These are phyloP conservation scores for Channa argus DNA, from an alignment of 2,113 vertebrate species.

Conservation along the genomic window DNA sequence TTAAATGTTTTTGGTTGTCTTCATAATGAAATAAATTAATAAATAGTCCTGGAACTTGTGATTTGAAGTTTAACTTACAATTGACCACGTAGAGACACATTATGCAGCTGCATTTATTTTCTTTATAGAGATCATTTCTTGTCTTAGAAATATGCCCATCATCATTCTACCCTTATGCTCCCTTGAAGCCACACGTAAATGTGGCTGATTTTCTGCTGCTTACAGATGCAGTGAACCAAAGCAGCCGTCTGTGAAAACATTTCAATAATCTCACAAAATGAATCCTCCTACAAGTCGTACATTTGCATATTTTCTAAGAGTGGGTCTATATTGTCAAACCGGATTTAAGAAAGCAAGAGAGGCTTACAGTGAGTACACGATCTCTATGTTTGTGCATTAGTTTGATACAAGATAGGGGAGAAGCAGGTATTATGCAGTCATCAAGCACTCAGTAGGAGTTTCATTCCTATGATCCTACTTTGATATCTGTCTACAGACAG, in stretches of 20 bases:
- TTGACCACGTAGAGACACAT: background rate
- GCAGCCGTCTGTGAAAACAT: conserved; percentile 51
- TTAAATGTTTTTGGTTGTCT: conserved; percentile 15
- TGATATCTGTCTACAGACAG: conserved; percentile 29
- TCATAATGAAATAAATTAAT: background rate
- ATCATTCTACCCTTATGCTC: conserved; percentile 32
- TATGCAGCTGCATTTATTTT: conserved; percentile 6
- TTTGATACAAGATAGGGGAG: background rate
- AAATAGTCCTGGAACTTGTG: background rate
- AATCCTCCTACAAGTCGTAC: conserved; percentile 32
- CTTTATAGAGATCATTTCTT: conserved; percentile 6
- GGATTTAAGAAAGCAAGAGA: conserved; percentile 31
- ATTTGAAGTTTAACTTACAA: conserved; percentile 17
- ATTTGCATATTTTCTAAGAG: conserved; percentile 57
- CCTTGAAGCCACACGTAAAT: conserved; percentile 54
- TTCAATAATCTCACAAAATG: conserved; percentile 60
- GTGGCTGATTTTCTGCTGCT: conserved; percentile 46
- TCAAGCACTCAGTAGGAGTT: conserved; percentile 5
- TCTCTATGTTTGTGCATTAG: conserved; percentile 28
- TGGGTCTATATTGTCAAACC: conserved; percentile 31
- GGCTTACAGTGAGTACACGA: conserved; percentile 1
- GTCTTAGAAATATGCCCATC: conserved; percentile 41
- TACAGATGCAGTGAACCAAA: conserved; percentile 57
- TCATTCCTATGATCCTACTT: conserved; percentile 12
- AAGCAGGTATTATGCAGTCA: conserved; percentile 25